Conservation (phyloP, 2,113 vertebrate species). For the Epinephelus moara region DNA sequence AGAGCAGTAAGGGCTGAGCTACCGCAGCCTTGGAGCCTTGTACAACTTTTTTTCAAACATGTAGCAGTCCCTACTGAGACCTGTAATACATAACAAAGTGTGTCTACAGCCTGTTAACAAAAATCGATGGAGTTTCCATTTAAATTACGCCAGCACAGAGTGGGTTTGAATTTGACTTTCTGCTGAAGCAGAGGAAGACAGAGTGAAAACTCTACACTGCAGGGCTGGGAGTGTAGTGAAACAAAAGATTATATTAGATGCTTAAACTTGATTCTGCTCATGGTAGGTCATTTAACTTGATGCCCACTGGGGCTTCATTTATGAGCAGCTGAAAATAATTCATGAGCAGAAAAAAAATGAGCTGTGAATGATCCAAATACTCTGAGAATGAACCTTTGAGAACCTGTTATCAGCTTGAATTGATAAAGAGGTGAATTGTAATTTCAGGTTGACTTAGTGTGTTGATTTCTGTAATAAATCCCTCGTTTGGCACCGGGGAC, state of each 20-base stretch:
- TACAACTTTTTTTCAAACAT: too few species aligned
- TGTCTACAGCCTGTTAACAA: too few species aligned
- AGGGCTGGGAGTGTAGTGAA: too few species aligned
- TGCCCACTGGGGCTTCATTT: neutral
- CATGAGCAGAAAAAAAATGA: conserved; percentile 1
- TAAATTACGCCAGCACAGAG: too few species aligned
- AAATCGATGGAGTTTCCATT: too few species aligned
- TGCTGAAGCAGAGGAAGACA: too few species aligned
- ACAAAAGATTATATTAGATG: neutral
- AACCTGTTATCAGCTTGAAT: neutral
- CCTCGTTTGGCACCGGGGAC: neutral
- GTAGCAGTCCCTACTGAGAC: too few species aligned
- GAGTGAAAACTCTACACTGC: too few species aligned
- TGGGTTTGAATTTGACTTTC: too few species aligned
- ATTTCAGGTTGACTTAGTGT: neutral
- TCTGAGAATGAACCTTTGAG: neutral
- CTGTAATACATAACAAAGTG: too few species aligned
- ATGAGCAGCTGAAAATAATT: conserved; percentile 10
- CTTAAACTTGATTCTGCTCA: neutral
- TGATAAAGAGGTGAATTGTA: neutral
- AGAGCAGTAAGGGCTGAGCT: too few species aligned
- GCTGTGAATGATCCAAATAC: conserved; percentile 4
- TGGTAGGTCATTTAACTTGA: neutral
- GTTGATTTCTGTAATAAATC: conserved; percentile 19
- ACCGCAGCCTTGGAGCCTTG: too few species aligned